phyloP scores from a whole-genome alignment of 2,888 invertebrate species.

The Polymixis lichenea region DNA sequence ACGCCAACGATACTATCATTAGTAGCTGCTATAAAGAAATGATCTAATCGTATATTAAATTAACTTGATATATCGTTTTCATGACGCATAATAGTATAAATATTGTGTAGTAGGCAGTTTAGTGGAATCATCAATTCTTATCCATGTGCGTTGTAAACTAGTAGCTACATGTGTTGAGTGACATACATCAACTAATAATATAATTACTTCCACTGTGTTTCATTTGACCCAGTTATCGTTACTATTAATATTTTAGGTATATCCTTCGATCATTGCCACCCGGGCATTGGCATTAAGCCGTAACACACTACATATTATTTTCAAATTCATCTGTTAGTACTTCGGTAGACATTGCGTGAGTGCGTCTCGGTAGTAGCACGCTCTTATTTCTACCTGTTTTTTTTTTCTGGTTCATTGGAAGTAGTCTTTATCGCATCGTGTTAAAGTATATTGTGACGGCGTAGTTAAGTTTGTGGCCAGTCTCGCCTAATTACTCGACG shows the following conservation, averaged over 20 bases:
- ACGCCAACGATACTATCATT: neutral
- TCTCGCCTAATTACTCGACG: conserved; percentile 82
- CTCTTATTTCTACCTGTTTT: conserved; percentile 67
- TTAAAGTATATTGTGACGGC: conserved; percentile 63
- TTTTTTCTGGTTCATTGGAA: neutral
- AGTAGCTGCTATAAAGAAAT: conserved; percentile 18
- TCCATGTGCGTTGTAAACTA: conserved; percentile 45
- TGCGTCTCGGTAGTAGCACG: conserved; percentile 78
- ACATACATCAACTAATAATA: conserved; percentile 48
- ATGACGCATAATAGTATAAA: conserved; percentile 26
- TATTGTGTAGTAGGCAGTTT: conserved; percentile 9
- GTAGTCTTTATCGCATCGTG: conserved; percentile 20
- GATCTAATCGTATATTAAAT: conserved; percentile 28
- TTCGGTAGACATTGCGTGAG: conserved; percentile 83
- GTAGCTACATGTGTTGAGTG: conserved; percentile 50
- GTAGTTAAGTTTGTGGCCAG: conserved; percentile 64
- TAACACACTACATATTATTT: conserved; percentile 74
- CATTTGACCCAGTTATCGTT: conserved; percentile 70
- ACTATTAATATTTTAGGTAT: conserved; percentile 68
- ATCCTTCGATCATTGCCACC: conserved; percentile 79
- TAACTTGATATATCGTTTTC: conserved; percentile 20
- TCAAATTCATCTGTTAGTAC: conserved; percentile 76
- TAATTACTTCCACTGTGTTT: conserved; percentile 55
- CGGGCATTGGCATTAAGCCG: conserved; percentile 80
- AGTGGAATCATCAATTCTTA: conserved; percentile 43